A percentile compares a stretch with the other conserved stretches of the same genome.
These are phyloP conservation scores for Leptoclinus maculatus DNA, from an alignment of 2,797 vertebrate genomes.

Conservation along the genomic window DNA sequence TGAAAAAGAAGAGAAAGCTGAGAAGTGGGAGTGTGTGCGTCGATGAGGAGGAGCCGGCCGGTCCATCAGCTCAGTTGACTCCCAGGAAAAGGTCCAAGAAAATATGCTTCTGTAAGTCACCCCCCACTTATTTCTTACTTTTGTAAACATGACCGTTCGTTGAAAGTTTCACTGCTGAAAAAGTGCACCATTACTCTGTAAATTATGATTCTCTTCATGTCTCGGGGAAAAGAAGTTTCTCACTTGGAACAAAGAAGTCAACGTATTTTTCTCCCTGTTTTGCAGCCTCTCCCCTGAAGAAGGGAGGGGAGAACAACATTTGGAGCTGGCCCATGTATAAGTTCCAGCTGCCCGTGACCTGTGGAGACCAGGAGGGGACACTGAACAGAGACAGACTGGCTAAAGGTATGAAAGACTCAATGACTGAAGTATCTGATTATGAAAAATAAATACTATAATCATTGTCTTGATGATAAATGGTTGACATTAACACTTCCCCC, in stretches of 20 bases:
- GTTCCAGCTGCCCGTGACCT: slow-evolving; percentile 73
- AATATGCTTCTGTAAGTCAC: slow-evolving; percentile 69
- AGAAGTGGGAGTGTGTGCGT: neutral
- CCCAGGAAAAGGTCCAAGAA: slow-evolving; percentile 61
- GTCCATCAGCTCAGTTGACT: slow-evolving; percentile 56
- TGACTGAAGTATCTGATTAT: neutral
- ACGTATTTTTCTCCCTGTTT: neutral
- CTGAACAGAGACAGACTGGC: slow-evolving; percentile 68
- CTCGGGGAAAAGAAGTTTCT: neutral
- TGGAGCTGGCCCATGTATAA: slow-evolving; percentile 74
- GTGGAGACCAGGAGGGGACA: slow-evolving; percentile 48
- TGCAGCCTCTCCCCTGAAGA: slow-evolving; percentile 71
- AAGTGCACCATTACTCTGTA: neutral
- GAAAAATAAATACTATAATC: neutral
- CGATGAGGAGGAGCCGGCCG: slow-evolving; percentile 42
- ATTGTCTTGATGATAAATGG: neutral
- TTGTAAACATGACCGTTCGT: neutral
- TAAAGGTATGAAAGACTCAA: slow-evolving; percentile 60
- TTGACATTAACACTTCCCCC: neutral
- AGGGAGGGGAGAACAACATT: slow-evolving; percentile 56
- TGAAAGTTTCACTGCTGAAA: neutral
- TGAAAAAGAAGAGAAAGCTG: slow-evolving; percentile 53
- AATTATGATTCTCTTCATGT: neutral
- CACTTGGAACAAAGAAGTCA: neutral
- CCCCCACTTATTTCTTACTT: neutral